phyloP scores from a whole-genome alignment of 2,797 vertebrate genomes.

The Sebastes steindachneri region DNA sequence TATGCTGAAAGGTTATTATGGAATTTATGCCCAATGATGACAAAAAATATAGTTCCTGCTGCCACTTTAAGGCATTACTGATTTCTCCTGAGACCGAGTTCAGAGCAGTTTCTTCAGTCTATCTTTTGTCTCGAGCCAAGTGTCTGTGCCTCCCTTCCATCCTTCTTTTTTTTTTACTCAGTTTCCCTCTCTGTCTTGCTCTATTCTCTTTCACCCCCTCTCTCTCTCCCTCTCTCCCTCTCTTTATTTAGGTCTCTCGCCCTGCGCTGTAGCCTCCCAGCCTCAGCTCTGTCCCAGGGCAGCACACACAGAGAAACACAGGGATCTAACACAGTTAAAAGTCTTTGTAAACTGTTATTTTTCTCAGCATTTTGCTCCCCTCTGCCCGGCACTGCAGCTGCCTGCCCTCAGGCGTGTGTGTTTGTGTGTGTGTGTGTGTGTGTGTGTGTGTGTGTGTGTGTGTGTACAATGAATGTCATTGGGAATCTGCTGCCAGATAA shows the following conservation, averaged over 20 bases:
- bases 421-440: not conserved
- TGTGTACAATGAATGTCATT: not conserved
- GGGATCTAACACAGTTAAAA: slow-evolving; percentile 10
- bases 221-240: not conserved
- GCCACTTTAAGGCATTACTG: no score
- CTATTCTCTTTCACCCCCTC: not conserved
- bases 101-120: not conserved
- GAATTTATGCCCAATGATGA: no score
- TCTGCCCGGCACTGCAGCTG: not conserved
- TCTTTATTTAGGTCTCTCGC: not conserved
- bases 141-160: not conserved
- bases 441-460: not conserved
- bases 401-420: slow-evolving; percentile 3
- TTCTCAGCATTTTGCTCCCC: slow-evolving; percentile 3
- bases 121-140: not conserved
- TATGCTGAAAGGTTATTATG: no score
- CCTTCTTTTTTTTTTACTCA: not conserved
- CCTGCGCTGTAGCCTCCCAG: not conserved
- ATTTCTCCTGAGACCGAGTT: not conserved
- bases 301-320: not conserved
- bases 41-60: no score
- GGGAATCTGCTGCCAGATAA: slow-evolving; percentile 2
- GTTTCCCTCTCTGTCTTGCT: not conserved
- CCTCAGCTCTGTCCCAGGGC: slow-evolving; percentile 6
- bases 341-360: slow-evolving; percentile 28